Evolutionary conservation across 1,140 invertebrate genomes (phyloP).

Genomic region (Procambarus virginalis): DNA sequence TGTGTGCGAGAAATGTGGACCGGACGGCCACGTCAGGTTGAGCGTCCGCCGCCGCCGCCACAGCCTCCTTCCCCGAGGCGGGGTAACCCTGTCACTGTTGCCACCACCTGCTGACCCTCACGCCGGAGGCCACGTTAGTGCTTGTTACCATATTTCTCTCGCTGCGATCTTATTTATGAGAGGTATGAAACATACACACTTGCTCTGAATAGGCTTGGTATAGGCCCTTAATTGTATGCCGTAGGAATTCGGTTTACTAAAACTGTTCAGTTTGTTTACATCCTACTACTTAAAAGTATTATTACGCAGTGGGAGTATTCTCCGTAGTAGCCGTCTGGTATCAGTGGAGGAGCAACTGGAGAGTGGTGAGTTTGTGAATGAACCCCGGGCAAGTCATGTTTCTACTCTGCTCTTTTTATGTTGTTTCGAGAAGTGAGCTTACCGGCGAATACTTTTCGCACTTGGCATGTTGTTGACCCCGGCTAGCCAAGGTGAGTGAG

Average conservation of each 20-base stretch:
- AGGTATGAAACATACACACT: background rate
- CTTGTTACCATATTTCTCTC: background rate
- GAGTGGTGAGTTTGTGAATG: slow-evolving; percentile 31
- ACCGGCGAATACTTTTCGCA: background rate
- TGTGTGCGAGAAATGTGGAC: background rate
- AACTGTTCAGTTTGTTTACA: too few relatives aligned
- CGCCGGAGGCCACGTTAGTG: background rate
- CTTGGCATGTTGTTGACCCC: background rate
- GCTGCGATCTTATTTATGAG: background rate
- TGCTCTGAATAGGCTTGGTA: too few relatives aligned
- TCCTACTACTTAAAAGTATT: too few relatives aligned
- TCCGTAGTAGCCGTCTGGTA: background rate
- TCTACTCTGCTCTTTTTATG: slow-evolving; percentile 14
- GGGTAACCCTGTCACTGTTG: slow-evolving; percentile 16
- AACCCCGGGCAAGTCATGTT: slow-evolving; percentile 33
- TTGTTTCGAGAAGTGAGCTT: slow-evolving; percentile 19
- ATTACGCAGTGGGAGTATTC: background rate
- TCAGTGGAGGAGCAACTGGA: slow-evolving; percentile 1
- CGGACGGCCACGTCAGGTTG: background rate
- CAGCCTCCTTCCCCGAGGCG: background rate
- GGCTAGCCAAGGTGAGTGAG: background rate
- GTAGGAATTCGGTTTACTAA: too few relatives aligned
- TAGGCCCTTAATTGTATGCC: too few relatives aligned
- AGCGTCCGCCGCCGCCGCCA: background rate
- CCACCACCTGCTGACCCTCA: background rate